Evolutionary conservation across 2,113 vertebrate genomes (phyloP), one percentile per base, ranked within the genome.

Genomic region (Charina bottae): DNA sequence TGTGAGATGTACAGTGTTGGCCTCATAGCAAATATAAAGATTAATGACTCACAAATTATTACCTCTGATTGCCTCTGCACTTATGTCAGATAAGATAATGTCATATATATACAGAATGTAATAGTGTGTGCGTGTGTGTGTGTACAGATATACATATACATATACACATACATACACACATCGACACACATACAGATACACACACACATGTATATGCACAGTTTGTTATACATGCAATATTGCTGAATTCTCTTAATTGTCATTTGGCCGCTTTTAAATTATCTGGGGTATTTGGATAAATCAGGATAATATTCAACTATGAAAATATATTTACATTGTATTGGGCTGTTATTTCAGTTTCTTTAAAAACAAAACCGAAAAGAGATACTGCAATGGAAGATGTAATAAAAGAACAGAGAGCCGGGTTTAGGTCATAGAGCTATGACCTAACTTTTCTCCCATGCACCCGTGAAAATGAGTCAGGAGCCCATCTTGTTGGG

Each of bases 21-120:
- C 64, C 85, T 95, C 6, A 56, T 92, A 95, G 93, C 2, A n/a
- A 95, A 26, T n/a, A 92, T 54, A 33, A 89, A 83, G 37, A 95
- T 95, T 94, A 95, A 96, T 94, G 28, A 94, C 84, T 92, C 95
- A 94, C 42, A 94, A 90, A 94, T 91, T 87, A 93, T 93, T 95
- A 60, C 0, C 58, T 96, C 37, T 93, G 26, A 95, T 95, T 95
- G 5, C 92, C 87, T 96, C 62, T 95, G 26, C 90, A 87, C 92
- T 96, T 95, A 89, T 93, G 46, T 91, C 85, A 96, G 28, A 93
- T 21, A 92, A 2, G 62, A 90, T 94, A 64, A 95, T 15, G 92
- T 28, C 37, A 92, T 93, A 0, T 53, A 68, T 42, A n/a, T n/a
- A n/a, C n/a, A n/a, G n/a, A n/a, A 3, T 42, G 42, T 42, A 42